A percentile compares a stretch with the other conserved stretches of the same genome.
Evolutionary conservation across 2,888 invertebrate genomes (phyloP).

Genomic region (Cantharis flavilabris): DNA sequence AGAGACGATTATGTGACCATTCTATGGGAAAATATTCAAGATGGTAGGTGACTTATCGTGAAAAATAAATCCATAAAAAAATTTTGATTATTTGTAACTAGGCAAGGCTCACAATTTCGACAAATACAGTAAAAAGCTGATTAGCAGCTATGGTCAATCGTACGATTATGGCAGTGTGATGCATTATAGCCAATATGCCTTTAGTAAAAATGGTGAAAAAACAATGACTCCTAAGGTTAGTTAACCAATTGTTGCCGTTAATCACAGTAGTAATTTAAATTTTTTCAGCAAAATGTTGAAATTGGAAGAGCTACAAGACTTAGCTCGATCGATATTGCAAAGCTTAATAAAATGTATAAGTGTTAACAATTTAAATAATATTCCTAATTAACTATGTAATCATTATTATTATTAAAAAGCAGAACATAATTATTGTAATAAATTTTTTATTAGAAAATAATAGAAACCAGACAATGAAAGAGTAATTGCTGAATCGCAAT

Average conservation of each 20-base stretch:
- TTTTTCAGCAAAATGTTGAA: not conserved
- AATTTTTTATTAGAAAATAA: too few species aligned
- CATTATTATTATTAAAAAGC: too few species aligned
- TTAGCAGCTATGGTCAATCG: constrained; percentile 67
- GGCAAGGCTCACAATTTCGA: constrained; percentile 67
- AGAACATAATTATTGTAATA: too few species aligned
- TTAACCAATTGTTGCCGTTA: not conserved
- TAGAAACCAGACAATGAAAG: too few species aligned
- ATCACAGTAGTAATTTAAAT: not conserved
- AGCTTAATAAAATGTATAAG: constrained; percentile 64
- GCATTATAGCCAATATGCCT: constrained; percentile 72
- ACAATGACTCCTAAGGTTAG: constrained; percentile 60
- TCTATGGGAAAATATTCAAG: constrained; percentile 71
- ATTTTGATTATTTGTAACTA: constrained; percentile 33
- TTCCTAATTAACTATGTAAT: too few species aligned
- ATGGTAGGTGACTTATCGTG: constrained; percentile 21
- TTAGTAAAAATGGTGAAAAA: constrained; percentile 67
- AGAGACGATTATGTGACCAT: constrained; percentile 77
- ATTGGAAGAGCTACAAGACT: constrained; percentile 64
- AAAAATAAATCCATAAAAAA: too few species aligned
- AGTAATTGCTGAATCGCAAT: too few species aligned
- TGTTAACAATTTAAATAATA: not conserved
- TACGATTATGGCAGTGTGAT: constrained; percentile 76
- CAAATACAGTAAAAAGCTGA: constrained; percentile 65
- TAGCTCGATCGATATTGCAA: constrained; percentile 62